Conservation (phyloP, 1,140 invertebrate genomes). For the Macrostomum lignano region DNA sequence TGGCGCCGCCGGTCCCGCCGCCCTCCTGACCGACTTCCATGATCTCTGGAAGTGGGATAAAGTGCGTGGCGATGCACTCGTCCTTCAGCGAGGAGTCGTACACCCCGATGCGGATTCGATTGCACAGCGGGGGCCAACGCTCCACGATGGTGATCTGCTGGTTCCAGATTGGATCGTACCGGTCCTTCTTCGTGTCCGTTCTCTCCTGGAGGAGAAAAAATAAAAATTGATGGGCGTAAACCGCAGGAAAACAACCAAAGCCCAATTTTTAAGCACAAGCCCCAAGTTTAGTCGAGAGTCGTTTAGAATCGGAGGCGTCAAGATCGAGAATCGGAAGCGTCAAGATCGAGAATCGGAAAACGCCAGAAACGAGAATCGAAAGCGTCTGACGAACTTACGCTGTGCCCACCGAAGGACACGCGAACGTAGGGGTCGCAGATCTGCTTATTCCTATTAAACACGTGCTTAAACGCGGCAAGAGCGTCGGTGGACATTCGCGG, state of each 20-base stretch:
- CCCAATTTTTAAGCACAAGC: too few relatives aligned
- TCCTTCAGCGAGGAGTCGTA: conserved; percentile 24
- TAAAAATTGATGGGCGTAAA: background rate
- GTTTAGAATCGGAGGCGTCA: too few relatives aligned
- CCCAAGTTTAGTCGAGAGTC: background rate
- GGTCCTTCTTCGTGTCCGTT: conserved; percentile 21
- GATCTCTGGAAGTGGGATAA: conserved; percentile 21
- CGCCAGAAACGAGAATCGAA: too few relatives aligned
- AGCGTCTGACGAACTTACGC: too few relatives aligned
- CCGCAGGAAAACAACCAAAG: background rate
- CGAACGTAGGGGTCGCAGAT: conserved; percentile 57
- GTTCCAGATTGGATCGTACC: conserved; percentile 25
- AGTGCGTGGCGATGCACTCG: conserved; percentile 26
- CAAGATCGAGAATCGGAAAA: too few relatives aligned
- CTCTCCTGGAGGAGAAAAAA: conserved; percentile 13
- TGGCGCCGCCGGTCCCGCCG: too few relatives aligned
- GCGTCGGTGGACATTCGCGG: conserved; percentile 55
- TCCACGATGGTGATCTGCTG: conserved; percentile 25
- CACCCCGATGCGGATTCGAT: conserved; percentile 19
- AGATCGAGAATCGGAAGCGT: too few relatives aligned
- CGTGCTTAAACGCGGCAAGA: conserved; percentile 58
- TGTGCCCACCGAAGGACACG: conserved; percentile 43
- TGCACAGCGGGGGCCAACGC: conserved; percentile 25
- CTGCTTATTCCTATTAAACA: conserved; percentile 55
- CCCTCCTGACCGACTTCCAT: conserved; percentile 13